Percentiles rank a stretch among this genome's conserved stretches.
phyloP scores from a whole-genome alignment of 2,797 vertebrate genomes.

The Todus mexicanus region DNA sequence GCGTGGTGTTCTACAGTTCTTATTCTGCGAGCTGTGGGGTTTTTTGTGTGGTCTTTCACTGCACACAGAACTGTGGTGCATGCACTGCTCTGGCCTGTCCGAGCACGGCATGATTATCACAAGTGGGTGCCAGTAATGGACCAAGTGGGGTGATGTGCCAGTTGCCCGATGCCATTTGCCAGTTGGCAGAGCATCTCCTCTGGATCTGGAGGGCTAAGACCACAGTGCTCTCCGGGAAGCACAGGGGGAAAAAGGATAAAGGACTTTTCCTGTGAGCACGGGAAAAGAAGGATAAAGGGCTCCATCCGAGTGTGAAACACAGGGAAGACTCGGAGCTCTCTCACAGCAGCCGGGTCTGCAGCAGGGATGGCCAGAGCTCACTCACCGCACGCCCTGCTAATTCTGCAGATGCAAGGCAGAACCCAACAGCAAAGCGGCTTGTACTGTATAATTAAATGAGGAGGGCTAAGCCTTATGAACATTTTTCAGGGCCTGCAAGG shows the following conservation, averaged over 20 bases:
- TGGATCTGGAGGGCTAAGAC: background rate
- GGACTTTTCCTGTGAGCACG: background rate
- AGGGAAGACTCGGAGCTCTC: background rate
- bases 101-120: background rate
- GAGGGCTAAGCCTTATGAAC: background rate
- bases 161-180: background rate
- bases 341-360: background rate
- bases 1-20: background rate
- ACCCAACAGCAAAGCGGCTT: background rate
- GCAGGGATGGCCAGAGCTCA: background rate
- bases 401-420: background rate
- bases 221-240: background rate
- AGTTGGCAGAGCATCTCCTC: background rate
- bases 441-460: background rate
- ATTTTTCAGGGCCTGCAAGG: background rate
- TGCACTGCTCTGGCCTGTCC: background rate
- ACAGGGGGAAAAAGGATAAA: background rate
- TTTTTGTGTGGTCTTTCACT: slow-evolving; percentile 32
- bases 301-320: background rate
- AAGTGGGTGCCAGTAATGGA: background rate
- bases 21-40: slow-evolving; percentile 15
- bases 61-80: slow-evolving; percentile 11
- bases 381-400: background rate
- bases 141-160: fast-evolving
- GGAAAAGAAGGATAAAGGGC: background rate